phyloP scores from a whole-genome alignment of 2,888 invertebrate genomes.

The Drosophila hawaiiensis region DNA sequence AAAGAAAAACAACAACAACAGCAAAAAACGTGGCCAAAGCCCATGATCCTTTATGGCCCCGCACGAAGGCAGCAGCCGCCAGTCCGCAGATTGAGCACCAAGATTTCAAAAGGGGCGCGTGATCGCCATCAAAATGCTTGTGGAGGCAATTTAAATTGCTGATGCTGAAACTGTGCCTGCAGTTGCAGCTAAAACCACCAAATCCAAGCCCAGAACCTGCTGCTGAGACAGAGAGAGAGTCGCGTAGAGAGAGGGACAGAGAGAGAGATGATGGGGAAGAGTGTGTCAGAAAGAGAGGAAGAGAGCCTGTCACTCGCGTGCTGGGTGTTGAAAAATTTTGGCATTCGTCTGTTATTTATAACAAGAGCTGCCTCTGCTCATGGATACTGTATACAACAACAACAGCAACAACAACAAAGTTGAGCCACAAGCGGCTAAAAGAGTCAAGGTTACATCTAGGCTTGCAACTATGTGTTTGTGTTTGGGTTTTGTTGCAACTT shows the following conservation, averaged over 20 bases:
- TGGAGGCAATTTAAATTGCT: constrained; percentile 82
- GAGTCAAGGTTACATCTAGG: constrained; percentile 61
- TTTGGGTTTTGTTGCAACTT: constrained; percentile 41
- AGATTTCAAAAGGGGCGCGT: constrained; percentile 78
- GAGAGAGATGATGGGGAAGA: background rate
- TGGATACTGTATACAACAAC: constrained; percentile 28
- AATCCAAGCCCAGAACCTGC: constrained; percentile 46
- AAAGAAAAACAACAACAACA: constrained; percentile 1
- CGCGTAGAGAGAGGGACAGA: background rate
- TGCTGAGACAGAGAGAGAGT: constrained; percentile 7
- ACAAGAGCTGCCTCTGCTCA: constrained; percentile 51
- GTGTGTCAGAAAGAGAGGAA: background rate
- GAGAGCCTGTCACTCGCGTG: constrained; percentile 57
- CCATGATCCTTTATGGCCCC: constrained; percentile 72
- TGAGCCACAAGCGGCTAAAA: constrained; percentile 38
- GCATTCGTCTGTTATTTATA: constrained; percentile 67
- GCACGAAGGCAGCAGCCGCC: constrained; percentile 44
- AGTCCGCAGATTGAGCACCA: constrained; percentile 62
- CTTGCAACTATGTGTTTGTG: constrained; percentile 44
- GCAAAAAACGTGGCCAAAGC: constrained; percentile 42
- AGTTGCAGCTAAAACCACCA: constrained; percentile 25
- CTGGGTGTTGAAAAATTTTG: constrained; percentile 76
- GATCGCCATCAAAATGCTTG: constrained; percentile 82
- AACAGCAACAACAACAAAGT: background rate
- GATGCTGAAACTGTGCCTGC: constrained; percentile 43